These are phyloP conservation scores for Cremastinae sp. DNA, from an alignment of 2,888 invertebrate species.

Conservation along the genomic window DNA sequence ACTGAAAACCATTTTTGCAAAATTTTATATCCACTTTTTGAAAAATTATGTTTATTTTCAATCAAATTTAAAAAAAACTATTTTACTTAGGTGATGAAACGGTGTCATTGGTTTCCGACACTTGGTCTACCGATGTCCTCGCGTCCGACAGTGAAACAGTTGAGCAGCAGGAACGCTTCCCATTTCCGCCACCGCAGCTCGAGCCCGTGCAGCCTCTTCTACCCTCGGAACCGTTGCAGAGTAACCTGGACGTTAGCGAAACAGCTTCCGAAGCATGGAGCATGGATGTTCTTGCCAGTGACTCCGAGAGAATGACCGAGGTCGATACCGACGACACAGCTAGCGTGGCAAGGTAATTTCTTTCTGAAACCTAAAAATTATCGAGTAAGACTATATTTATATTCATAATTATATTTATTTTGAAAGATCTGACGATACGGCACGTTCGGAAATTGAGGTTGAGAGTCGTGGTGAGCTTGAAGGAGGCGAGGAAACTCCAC, in stretches of 20 bases:
- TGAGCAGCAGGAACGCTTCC: conserved; percentile 86
- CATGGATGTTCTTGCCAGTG: conserved; percentile 96
- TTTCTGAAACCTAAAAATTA: conserved; percentile 1
- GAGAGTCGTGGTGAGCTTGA: conserved; percentile 80
- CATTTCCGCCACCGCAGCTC: conserved; percentile 68
- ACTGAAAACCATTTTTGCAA: not conserved
- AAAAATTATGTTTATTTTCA: conserved; percentile 38
- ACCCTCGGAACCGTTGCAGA: conserved; percentile 77
- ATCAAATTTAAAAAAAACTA: conserved; percentile 51
- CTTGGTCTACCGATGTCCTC: conserved; percentile 99
- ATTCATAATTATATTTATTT: too few species aligned
- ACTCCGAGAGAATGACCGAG: conserved; percentile 95
- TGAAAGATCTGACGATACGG: conserved; percentile 90
- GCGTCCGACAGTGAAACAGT: conserved; percentile 98
- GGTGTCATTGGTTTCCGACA: conserved; percentile 97
- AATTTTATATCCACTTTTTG: conserved; percentile 31
- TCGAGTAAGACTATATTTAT: too few species aligned
- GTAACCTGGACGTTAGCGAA: conserved; percentile 89
- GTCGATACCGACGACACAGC: conserved; percentile 87
- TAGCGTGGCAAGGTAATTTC: conserved; percentile 82
- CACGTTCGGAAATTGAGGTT: conserved; percentile 82
- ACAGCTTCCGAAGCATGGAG: conserved; percentile 99
- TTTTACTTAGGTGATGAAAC: conserved; percentile 90
- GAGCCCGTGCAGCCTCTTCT: conserved; percentile 80
- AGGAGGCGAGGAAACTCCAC: conserved; percentile 79